Percentiles rank a stretch among this genome's conserved stretches.
Conservation (phyloP, 2,888 invertebrate species). For the Nemotelus nigrinus region DNA sequence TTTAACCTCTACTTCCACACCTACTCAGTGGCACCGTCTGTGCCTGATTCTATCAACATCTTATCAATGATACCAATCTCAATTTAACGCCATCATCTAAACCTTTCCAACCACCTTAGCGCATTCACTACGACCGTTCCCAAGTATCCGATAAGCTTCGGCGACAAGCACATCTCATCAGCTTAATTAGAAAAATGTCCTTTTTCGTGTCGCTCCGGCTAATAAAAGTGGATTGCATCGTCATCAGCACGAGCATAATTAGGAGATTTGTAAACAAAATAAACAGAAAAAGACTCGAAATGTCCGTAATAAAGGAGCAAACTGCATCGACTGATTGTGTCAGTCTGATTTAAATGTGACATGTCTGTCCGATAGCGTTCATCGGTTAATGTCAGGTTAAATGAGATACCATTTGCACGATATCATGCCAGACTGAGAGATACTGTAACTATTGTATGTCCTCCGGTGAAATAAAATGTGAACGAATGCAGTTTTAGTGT, state of each 20-base stretch:
- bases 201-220: conserved; percentile 34
- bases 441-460: not conserved
- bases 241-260: conserved; percentile 32
- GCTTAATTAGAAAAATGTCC: conserved; percentile 43
- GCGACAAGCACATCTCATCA: conserved; percentile 33
- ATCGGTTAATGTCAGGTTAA: not conserved
- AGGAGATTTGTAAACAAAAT: conserved; percentile 40
- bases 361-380: conserved; percentile 22
- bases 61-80: conserved; percentile 28
- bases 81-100: conserved; percentile 14
- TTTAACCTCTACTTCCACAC: too few relatives aligned
- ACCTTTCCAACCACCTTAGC: conserved; percentile 1
- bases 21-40: too few relatives aligned
- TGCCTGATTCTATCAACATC: not conserved
- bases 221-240: conserved; percentile 38
- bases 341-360: conserved; percentile 22
- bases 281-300: conserved; percentile 31
- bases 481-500: not conserved
- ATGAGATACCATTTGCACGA: conserved; percentile 15
- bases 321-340: conserved; percentile 27
- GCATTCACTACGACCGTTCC: not conserved
- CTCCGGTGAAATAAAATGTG: not conserved
- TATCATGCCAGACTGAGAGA: not conserved
- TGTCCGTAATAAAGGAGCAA: conserved; percentile 25
- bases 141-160: conserved; percentile 13